Evolutionary conservation across 1,140 invertebrate genomes (phyloP).

Genomic region (Acromyrmex charruanus): DNA sequence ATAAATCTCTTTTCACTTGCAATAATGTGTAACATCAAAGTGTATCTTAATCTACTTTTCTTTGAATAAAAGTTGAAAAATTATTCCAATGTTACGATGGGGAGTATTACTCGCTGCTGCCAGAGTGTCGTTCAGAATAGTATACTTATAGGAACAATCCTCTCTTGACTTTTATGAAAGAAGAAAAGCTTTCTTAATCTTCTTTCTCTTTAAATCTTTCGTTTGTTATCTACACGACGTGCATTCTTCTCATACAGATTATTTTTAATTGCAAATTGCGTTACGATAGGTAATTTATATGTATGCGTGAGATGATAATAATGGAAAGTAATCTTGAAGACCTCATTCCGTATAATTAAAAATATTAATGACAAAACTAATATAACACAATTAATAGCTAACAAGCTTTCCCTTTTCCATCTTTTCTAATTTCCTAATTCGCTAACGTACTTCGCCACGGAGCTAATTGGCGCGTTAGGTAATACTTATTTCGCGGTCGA

Average conservation of each 20-base stretch:
- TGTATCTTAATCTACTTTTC: conserved; percentile 8
- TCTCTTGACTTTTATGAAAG: conserved; percentile 57
- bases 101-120: conserved; percentile 23
- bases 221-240: background rate
- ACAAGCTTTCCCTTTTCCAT: background rate
- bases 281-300: background rate
- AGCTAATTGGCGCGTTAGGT: conserved; percentile 3
- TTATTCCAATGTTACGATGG: conserved; percentile 29
- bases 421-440: background rate
- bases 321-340: background rate
- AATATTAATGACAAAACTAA: background rate
- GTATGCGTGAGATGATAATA: background rate
- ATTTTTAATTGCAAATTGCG: conserved; percentile 44
- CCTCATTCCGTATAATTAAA: background rate
- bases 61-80: conserved; percentile 42
- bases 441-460: background rate
- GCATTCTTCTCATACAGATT: background rate
- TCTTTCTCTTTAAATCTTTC: conserved; percentile 26
- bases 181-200: conserved; percentile 35
- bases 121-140: conserved; percentile 12
- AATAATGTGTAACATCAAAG: conserved; percentile 5
- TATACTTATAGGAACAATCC: conserved; percentile 45
- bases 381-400: conserved; percentile 3
- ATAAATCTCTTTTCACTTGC: background rate
- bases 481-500: conserved; percentile 44